Conservation (phyloP, 2,888 invertebrate genomes). For the Leptarthrus brevirostris region DNA sequence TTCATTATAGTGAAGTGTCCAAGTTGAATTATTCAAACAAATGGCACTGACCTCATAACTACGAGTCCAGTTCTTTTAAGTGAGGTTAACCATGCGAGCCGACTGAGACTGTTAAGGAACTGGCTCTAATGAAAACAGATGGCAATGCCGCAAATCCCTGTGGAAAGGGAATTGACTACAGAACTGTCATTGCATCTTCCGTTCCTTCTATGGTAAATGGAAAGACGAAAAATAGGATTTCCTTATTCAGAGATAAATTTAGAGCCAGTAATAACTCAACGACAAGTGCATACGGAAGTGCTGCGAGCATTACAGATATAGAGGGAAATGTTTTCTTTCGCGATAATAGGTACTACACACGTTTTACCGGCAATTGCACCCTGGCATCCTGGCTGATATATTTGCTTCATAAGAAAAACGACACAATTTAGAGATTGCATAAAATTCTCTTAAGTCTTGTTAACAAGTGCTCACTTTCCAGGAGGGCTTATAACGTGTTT, state of each 20-base stretch:
- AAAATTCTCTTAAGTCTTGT: no score
- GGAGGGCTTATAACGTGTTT: no score
- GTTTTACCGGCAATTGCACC: no score
- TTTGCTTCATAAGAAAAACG: no score
- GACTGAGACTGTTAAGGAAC: not conserved
- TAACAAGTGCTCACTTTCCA: no score
- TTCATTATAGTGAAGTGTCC: slow-evolving; percentile 32
- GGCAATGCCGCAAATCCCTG: slow-evolving; percentile 1
- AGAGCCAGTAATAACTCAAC: slow-evolving; percentile 16
- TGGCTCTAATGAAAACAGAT: slow-evolving; percentile 34
- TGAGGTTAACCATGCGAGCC: not conserved
- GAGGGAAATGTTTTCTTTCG: no score
- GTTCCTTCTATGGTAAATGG: not conserved
- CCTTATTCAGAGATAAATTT: not conserved
- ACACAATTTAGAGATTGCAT: no score
- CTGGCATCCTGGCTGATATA: no score
- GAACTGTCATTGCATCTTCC: not conserved
- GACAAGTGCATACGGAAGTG: slow-evolving; percentile 12
- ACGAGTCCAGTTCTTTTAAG: slow-evolving; percentile 20
- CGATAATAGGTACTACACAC: no score
- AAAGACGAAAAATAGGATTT: slow-evolving; percentile 16
- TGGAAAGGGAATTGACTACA: not conserved
- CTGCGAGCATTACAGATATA: no score
- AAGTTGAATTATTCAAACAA: slow-evolving; percentile 37
- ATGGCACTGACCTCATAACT: slow-evolving; percentile 29